Evolutionary conservation across 2,797 vertebrate species (phyloP), one percentile per base, ranked within the genome.

Genomic region (Gila robusta): DNA sequence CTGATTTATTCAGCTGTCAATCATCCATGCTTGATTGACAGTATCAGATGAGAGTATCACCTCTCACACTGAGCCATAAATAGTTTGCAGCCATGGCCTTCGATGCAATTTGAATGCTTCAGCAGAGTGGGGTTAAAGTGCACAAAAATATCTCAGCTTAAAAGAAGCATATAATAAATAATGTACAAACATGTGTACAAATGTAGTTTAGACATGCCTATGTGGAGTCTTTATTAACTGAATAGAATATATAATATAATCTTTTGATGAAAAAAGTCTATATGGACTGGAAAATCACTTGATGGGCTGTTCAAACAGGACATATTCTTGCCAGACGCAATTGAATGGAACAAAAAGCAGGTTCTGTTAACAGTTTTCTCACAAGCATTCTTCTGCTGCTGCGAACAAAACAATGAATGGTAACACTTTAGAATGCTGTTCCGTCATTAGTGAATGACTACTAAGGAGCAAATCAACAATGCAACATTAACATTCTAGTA

Each of bases 11-110:
- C 67, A 80, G 21, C 67, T 81, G 69, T 81, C 84, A 52, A 74
- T 86, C 71, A 74, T 80, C 41, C 70, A 64, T 23, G 41, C 79
- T 67, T 86, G 78, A 86, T 28, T 86, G 84, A 74, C 78, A 81
- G 56, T 64, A 47, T 86, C 54, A 86, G 44, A 67, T 62, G 84
- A 86, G 32, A 28, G 41, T 26, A 54, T 79, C 37, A 71, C 37
- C 37, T 70, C 26, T 79, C 5, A 54, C 7, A 21, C 52, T 70
- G 37, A 79, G 21, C 41, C 59, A 76, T 59, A 71, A 62, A 85
- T 37, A 72, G 69, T 44, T 35, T 62, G 52, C 39, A 79, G 9
- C 54, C 9, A 2, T 44, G 52, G 54, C 77, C 77, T 80, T 49
- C 8, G 6, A 64, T 85, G 78, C 0, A 67, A 72, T 70, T 56